Conservation (phyloP, 2,113 vertebrate genomes). For the Peromyscus californicus region DNA sequence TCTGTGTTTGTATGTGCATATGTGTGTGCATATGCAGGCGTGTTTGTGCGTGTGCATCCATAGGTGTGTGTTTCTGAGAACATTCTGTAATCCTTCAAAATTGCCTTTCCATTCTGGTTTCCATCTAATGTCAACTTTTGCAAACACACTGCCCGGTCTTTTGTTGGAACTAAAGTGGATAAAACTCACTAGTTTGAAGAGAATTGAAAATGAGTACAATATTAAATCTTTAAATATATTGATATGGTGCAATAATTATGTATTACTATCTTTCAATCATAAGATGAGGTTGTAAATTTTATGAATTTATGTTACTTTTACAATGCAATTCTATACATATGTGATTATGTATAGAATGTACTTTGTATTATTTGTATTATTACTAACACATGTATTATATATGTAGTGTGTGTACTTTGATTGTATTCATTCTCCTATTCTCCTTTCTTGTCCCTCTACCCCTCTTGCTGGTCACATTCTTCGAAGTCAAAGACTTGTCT, state of each 20-base stretch:
- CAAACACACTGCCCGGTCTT: background rate
- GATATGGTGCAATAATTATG: background rate
- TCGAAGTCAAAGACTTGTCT: background rate
- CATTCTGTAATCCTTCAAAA: background rate
- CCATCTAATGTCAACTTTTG: background rate
- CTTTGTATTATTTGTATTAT: background rate
- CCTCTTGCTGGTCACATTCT: background rate
- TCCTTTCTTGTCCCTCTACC: background rate
- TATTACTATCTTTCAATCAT: background rate
- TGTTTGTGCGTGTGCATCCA: background rate
- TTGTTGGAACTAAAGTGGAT: background rate
- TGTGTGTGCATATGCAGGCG: background rate
- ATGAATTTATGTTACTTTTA: background rate
- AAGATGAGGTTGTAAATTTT: background rate
- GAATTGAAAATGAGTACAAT: background rate
- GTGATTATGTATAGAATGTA: background rate
- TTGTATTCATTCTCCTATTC: too few species aligned
- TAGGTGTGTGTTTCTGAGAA: background rate
- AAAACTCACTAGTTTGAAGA: background rate
- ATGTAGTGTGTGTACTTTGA: background rate
- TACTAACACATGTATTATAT: background rate
- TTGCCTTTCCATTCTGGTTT: background rate
- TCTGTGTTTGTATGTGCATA: background rate
- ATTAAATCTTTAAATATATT: background rate
- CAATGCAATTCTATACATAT: background rate